Percentiles rank a stretch among this genome's conserved stretches.
Conservation (phyloP, 2,888 invertebrate species). For the Lepeophtheirus nordmannii region DNA sequence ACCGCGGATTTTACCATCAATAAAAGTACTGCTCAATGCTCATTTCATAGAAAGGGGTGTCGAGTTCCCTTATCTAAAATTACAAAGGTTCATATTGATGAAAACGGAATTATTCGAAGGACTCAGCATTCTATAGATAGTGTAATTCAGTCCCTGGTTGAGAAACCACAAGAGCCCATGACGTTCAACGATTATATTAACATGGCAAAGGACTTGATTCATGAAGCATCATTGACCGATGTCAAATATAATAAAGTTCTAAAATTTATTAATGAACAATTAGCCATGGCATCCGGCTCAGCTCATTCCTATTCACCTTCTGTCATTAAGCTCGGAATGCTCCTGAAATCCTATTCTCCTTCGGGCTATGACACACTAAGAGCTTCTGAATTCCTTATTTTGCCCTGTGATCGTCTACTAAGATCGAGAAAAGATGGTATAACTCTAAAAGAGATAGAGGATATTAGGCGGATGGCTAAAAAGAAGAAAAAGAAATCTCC, state of each 20-base stretch:
- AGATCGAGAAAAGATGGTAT: background rate
- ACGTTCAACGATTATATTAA: background rate
- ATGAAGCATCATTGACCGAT: background rate
- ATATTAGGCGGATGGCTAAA: background rate
- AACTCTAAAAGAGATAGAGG: background rate
- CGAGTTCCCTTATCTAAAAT: background rate
- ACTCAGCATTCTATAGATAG: background rate
- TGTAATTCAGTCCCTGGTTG: background rate
- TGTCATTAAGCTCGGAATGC: background rate
- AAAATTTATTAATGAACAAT: background rate
- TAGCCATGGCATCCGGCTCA: background rate
- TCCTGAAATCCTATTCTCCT: background rate
- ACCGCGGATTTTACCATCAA: background rate
- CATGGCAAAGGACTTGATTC: background rate
- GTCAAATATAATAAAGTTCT: constrained; percentile 1
- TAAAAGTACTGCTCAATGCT: background rate
- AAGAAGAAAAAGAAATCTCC: background rate
- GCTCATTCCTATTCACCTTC: constrained; percentile 4
- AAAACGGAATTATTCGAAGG: background rate
- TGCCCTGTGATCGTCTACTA: background rate
- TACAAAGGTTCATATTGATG: background rate
- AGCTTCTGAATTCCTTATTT: constrained; percentile 1
- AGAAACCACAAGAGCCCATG: background rate
- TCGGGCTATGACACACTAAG: background rate
- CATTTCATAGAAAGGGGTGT: background rate